phyloP scores from a whole-genome alignment of 2,888 invertebrate genomes.

The Dyspetes luteomarginatus region DNA sequence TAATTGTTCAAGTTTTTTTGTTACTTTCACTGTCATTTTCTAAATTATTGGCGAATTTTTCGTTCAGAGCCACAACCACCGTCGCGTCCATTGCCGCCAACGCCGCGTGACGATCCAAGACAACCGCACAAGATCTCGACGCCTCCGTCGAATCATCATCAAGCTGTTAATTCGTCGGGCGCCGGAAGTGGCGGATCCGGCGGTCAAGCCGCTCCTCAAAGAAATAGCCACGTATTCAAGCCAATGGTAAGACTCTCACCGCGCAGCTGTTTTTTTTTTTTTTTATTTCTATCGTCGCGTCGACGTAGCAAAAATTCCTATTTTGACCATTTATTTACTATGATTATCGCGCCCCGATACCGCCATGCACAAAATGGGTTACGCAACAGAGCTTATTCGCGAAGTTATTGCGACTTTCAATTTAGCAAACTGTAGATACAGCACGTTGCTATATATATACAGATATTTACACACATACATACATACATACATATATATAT shows the following conservation, averaged over 20 bases:
- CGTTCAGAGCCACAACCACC: constrained; percentile 91
- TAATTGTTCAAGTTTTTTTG: not conserved
- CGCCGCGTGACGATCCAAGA: constrained; percentile 87
- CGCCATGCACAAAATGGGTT: constrained; percentile 38
- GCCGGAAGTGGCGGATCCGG: constrained; percentile 77
- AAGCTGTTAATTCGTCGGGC: constrained; percentile 82
- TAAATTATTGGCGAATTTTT: constrained; percentile 8
- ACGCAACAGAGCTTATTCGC: constrained; percentile 44
- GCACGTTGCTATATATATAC: constrained; percentile 61
- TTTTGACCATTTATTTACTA: constrained; percentile 17
- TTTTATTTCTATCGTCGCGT: constrained; percentile 26
- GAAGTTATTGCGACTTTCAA: constrained; percentile 49
- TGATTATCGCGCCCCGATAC: constrained; percentile 22
- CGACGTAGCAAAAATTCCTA: constrained; percentile 5
- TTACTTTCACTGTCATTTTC: not conserved
- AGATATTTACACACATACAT: too few species aligned
- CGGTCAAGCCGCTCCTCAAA: constrained; percentile 87
- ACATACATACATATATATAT: constrained; percentile 17
- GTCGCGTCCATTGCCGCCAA: constrained; percentile 93
- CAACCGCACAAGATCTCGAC: constrained; percentile 82
- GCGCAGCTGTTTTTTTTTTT: constrained; percentile 5
- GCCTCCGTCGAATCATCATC: constrained; percentile 82
- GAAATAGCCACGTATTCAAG: constrained; percentile 94
- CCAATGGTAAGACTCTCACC: constrained; percentile 88
- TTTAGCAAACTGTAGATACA: constrained; percentile 55